These are phyloP conservation scores for Marmota flaviventris DNA, from an alignment of 2,113 vertebrate genomes.

Conservation along the genomic window DNA sequence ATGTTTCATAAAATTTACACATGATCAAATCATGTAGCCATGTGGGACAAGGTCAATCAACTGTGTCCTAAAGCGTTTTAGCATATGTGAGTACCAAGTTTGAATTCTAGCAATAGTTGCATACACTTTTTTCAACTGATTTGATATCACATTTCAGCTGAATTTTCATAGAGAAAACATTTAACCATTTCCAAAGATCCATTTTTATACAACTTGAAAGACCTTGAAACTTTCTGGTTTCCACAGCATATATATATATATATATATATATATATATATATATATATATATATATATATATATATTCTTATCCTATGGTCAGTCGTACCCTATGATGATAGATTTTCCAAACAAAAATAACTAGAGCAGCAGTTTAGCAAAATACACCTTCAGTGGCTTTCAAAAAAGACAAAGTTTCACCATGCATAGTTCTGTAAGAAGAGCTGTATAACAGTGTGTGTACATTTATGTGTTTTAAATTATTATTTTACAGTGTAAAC, in stretches of 20 bases:
- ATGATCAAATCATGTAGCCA: background rate
- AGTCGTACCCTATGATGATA: background rate
- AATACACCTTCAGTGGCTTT: background rate
- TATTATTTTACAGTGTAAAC: background rate
- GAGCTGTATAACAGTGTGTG: background rate
- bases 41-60: background rate
- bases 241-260: background rate
- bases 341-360: conserved; percentile 41
- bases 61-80: background rate
- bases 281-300: conserved; percentile 22
- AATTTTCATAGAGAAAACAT: conserved; percentile 82
- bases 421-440: background rate
- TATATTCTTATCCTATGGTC: conserved; percentile 38
- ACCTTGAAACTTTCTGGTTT: conserved; percentile 26
- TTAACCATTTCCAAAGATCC: background rate
- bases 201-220: conserved; percentile 33
- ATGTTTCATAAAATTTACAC: background rate
- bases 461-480: background rate
- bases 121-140: background rate
- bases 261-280: background rate
- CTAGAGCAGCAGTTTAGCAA: background rate
- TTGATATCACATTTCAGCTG: conserved; percentile 77
- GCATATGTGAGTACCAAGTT: background rate
- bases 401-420: conserved; percentile 20
- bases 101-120: background rate